Evolutionary conservation across 53 echinoderm and acorn worm species (phyloP).

Genomic region (Patiria pectinifera): DNA sequence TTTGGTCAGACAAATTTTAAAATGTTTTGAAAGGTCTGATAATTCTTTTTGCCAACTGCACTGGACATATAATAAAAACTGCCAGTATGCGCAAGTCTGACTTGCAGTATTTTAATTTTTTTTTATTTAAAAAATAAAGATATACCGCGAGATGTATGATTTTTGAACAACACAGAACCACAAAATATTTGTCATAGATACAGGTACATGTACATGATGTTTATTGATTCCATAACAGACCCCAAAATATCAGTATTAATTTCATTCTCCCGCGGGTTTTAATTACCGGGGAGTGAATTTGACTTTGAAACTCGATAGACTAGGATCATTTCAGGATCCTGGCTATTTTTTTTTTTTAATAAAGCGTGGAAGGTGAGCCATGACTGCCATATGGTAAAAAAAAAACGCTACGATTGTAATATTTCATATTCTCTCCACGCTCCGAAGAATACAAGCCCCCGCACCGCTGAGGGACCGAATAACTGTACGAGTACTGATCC

Average conservation of each 20-base stretch:
- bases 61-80: no score
- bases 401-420: not conserved
- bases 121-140: no score
- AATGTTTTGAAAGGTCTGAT: no score
- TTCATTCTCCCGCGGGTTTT: conserved; percentile 9
- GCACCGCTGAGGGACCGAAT: not conserved
- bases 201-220: not conserved
- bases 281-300: conserved; percentile 18
- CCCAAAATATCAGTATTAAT: not conserved
- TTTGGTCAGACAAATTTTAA: no score
- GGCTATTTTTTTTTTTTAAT: not conserved
- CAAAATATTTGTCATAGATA: not conserved
- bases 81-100: no score
- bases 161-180: not conserved
- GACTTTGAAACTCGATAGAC: conserved; percentile 21
- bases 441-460: not conserved
- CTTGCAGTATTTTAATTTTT: no score
- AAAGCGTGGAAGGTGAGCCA: conserved; percentile 5
- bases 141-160: no score
- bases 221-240: not conserved
- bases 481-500: conserved; percentile 15
- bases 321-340: not conserved
- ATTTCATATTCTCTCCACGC: conserved; percentile 32
- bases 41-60: no score
- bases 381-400: conserved; percentile 43